Evolutionary conservation across 2,113 vertebrate species (phyloP).

Genomic region (Silurus meridionalis): DNA sequence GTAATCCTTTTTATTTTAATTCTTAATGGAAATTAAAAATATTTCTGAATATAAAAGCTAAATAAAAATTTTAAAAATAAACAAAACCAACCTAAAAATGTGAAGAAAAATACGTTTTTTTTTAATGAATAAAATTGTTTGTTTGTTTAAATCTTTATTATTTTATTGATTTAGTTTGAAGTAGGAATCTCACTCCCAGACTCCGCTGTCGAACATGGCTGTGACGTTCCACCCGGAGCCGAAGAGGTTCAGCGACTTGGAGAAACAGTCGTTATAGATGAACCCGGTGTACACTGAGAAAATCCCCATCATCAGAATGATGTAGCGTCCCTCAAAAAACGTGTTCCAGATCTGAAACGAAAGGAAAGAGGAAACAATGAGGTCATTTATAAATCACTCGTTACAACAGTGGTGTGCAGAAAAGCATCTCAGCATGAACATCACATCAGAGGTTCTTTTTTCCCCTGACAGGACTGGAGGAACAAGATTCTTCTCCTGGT

Average conservation of each 20-base stretch:
- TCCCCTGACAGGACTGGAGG: too few relatives aligned
- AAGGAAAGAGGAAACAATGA: neutral
- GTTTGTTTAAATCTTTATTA: neutral
- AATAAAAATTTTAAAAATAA: too few relatives aligned
- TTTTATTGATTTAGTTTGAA: neutral
- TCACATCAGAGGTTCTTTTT: too few relatives aligned
- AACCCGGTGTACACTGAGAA: constrained; percentile 96
- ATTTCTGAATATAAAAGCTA: too few relatives aligned
- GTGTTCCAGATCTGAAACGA: constrained; percentile 84
- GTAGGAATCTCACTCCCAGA: constrained; percentile 76
- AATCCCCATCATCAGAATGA: constrained; percentile 94
- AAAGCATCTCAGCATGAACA: too few relatives aligned
- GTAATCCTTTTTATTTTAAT: too few relatives aligned
- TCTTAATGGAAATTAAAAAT: too few relatives aligned
- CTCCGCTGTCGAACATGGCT: constrained; percentile 72
- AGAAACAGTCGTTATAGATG: constrained; percentile 98
- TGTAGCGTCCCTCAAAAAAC: constrained; percentile 92
- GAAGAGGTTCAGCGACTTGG: constrained; percentile 93
- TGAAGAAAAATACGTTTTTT: too few relatives aligned
- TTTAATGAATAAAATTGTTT: neutral
- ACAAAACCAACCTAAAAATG: too few relatives aligned
- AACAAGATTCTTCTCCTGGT: too few relatives aligned
- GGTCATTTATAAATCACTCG: too few relatives aligned
- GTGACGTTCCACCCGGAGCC: constrained; percentile 88
- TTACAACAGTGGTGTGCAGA: too few relatives aligned